These are phyloP conservation scores for Tenualosa thibaudeaui DNA, from an alignment of 2,797 vertebrate species.

Conservation along the genomic window DNA sequence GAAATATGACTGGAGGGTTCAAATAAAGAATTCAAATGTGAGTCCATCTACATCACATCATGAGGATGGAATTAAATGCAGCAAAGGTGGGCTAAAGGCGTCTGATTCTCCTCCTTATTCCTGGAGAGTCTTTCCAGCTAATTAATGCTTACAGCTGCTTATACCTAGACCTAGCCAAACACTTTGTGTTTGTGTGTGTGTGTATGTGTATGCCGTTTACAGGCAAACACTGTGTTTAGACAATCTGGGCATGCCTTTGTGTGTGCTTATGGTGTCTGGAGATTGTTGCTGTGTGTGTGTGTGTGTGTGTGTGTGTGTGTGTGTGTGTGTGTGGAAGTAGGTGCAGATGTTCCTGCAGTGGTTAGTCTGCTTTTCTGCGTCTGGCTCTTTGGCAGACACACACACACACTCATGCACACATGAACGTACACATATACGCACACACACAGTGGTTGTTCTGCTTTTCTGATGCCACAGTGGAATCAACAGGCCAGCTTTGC, in stretches of 20 bases:
- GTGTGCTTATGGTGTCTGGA: conserved; percentile 17
- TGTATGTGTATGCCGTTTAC: not conserved
- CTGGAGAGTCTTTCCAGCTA: not conserved
- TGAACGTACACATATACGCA: not conserved
- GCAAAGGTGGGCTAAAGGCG: not conserved
- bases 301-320: conserved; percentile 25
- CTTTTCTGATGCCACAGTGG: too few relatives aligned
- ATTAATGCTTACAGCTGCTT: not conserved
- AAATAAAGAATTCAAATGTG: not conserved
- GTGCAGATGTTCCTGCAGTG: not conserved
- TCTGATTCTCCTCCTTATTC: not conserved
- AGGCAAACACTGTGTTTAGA: not conserved
- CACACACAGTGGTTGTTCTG: not conserved
- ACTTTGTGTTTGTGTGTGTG: not conserved
- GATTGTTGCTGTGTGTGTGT: conserved; percentile 17
- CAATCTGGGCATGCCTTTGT: not conserved
- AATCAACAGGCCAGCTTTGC: conserved; percentile 53
- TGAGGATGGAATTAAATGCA: not conserved
- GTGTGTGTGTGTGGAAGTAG: not conserved
- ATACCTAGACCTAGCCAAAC: not conserved
- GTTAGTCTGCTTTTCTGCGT: not conserved
- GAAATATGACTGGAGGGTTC: too few relatives aligned
- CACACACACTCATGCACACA: too few relatives aligned
- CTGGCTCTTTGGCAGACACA: too few relatives aligned
- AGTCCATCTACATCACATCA: not conserved